Conservation (phyloP, 2,888 invertebrate species). For the Ametastegia equiseti region DNA sequence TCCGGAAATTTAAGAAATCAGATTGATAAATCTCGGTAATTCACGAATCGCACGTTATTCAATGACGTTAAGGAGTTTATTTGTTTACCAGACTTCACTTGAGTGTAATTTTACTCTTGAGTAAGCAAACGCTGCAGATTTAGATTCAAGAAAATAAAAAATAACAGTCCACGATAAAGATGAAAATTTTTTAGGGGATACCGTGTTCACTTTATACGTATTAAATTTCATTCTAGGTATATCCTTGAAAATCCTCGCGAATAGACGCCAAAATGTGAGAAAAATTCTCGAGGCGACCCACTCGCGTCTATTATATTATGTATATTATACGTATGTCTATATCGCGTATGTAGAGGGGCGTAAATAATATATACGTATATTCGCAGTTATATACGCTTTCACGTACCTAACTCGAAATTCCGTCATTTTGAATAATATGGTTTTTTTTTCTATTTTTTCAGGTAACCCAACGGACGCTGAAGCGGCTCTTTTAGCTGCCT, state of each 20-base stretch:
- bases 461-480: slow-evolving; percentile 71
- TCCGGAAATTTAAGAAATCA: neutral
- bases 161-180: neutral
- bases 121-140: too few relatives aligned
- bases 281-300: neutral
- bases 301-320: neutral
- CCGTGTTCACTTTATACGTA: neutral
- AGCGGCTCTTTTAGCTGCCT: slow-evolving; percentile 71
- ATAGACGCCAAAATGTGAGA: slow-evolving; percentile 23
- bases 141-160: neutral
- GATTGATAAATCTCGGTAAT: neutral
- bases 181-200: neutral
- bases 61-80: too few relatives aligned
- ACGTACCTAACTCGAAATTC: neutral
- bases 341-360: neutral
- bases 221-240: neutral
- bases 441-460: slow-evolving; percentile 51
- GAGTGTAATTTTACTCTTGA: too few relatives aligned
- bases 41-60: too few relatives aligned
- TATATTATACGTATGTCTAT: neutral
- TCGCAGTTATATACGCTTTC: neutral
- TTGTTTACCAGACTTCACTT: too few relatives aligned
- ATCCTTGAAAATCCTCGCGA: neutral
- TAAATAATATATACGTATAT: neutral
- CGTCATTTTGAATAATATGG: neutral